Base-by-base conservation (phyloP, 2,113 vertebrate genomes). In the Neolamprologus variostigma region DNA sequence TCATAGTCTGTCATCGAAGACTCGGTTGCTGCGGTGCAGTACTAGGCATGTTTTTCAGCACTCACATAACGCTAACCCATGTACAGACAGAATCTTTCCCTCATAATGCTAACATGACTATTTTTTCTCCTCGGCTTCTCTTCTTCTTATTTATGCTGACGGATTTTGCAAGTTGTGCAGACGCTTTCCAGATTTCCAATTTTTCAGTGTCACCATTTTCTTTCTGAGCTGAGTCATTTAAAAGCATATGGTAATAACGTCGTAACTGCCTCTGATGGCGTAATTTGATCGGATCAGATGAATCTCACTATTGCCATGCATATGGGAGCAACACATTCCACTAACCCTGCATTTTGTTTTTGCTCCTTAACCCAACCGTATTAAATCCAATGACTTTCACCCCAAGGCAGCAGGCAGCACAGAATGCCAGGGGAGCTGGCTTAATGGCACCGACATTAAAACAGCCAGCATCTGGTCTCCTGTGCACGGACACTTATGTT, bases 381-480 rank as follows among this genome's bases (percentile, higher is more conserved):
- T 94, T 93, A 91, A 92, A 94, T 90, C 81, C 90, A 94, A 95
- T 95, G 89, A 90, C 85, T 86, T 93, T 88, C 82, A 85, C 85
- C 94, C 92, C 42, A 14, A 87, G 92, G 95, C 93, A 86, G 61
- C 79, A 89, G 86, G 90, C 87, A 87, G 85, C 82, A 79, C 81
- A 87, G 82, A 91, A 91, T 91, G 91, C 89, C 86, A 94, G 83
- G 89, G 91, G 94, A 96, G 89, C 87, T 28, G 33, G 80, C 85
- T 50, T 95, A 95, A 96, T 95, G 88, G 95, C 88, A 93, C 54
- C 78, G 47, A 89, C 94, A 94, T 95, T 93, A 93, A 92, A 91
- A 90, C 92, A 93, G 57, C 88, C 87, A 80, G 93, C 94, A 94
- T 94, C 94, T 96, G 93, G 92, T 89, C 92, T 91, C 68, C 89